phyloP scores from a whole-genome alignment of 2,888 invertebrate genomes.

The Listrodromus nycthemerus region DNA sequence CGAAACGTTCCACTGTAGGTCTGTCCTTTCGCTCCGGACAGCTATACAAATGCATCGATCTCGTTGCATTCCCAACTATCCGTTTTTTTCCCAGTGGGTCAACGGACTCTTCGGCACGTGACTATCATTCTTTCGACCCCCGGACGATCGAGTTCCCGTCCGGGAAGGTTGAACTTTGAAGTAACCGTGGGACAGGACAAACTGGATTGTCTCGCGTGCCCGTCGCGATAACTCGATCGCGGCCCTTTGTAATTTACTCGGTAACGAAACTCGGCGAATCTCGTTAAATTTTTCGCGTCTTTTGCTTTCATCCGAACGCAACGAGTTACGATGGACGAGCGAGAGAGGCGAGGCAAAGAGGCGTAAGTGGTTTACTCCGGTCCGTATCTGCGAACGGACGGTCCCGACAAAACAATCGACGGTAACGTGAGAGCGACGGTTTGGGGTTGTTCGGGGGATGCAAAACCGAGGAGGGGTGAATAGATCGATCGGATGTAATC shows the following conservation, averaged over 20 bases:
- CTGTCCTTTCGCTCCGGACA: too few relatives aligned
- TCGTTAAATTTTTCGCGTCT: constrained; percentile 8
- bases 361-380: neutral
- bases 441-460: neutral
- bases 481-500: constrained; percentile 36
- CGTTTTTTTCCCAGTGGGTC: too few relatives aligned
- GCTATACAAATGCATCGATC: too few relatives aligned
- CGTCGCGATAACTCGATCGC: constrained; percentile 38
- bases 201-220: constrained; percentile 35
- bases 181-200: constrained; percentile 36
- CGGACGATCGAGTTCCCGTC: neutral
- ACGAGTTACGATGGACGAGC: neutral
- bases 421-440: too few relatives aligned
- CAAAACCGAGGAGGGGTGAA: neutral
- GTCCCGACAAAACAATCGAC: neutral
- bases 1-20: too few relatives aligned
- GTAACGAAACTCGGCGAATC: constrained; percentile 49
- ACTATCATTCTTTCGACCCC: too few relatives aligned
- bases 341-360: neutral
- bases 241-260: constrained; percentile 45
- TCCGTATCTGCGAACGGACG: neutral
- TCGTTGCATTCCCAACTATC: too few relatives aligned
- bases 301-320: neutral
- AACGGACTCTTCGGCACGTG: too few relatives aligned
- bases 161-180: constrained; percentile 33